Conservation (phyloP, 92 coral and sea anemone genomes). For the Metridium senile region DNA sequence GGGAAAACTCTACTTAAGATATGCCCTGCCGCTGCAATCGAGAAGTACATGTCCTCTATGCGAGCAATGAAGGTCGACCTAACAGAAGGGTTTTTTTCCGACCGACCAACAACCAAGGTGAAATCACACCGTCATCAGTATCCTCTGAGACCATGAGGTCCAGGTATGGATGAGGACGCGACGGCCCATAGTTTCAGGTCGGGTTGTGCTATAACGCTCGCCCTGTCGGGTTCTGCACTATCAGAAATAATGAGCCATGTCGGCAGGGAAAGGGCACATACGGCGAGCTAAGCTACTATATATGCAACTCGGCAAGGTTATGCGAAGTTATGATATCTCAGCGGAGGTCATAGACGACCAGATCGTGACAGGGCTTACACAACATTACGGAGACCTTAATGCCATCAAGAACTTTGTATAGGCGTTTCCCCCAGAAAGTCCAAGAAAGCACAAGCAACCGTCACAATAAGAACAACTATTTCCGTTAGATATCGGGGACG, state of each 20-base stretch:
- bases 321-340: slow-evolving; percentile 30
- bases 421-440: slow-evolving; percentile 25
- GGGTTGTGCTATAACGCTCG: slow-evolving; percentile 47
- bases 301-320: slow-evolving; percentile 58
- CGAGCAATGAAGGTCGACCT: slow-evolving; percentile 48
- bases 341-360: slow-evolving; percentile 47
- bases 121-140: too few species aligned
- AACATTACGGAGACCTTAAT: slow-evolving; percentile 40
- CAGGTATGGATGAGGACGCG: slow-evolving; percentile 45
- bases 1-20: slow-evolving; percentile 42
- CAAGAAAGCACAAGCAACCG: not conserved
- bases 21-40: slow-evolving; percentile 41
- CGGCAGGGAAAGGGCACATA: slow-evolving; percentile 60
- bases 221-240: slow-evolving; percentile 48
- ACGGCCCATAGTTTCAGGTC: slow-evolving; percentile 52
- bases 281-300: slow-evolving; percentile 44
- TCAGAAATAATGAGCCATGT: slow-evolving; percentile 57
- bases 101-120: slow-evolving; percentile 34
- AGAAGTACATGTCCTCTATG: slow-evolving; percentile 33
- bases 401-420: slow-evolving; percentile 44
- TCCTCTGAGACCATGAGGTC: too few species aligned
- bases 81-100: slow-evolving; percentile 43
- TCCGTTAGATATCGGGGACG: too few species aligned
- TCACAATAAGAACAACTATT: too few species aligned
- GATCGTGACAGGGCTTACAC: slow-evolving; percentile 13